Percentiles rank a stretch among this genome's conserved stretches.
Conservation (phyloP, 2,888 invertebrate genomes). For the Octonoba sinensis region DNA sequence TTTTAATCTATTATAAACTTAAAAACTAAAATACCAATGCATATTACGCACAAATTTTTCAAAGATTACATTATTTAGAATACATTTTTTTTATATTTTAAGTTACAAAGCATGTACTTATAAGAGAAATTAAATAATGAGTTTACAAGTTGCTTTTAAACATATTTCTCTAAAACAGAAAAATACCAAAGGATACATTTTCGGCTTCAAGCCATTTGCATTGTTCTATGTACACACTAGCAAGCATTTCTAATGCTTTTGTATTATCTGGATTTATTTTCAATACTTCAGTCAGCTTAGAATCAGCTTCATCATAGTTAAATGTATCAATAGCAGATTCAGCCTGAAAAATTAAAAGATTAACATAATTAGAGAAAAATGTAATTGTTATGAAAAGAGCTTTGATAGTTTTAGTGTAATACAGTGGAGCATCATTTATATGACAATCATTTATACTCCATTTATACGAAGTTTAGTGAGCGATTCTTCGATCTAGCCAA, state of each 20-base stretch:
- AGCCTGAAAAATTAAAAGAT: constrained; percentile 68
- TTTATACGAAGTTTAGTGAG: no score
- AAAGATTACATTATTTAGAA: constrained; percentile 2
- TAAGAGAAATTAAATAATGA: not conserved
- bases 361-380: not conserved
- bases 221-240: constrained; percentile 71
- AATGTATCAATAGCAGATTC: constrained; percentile 71
- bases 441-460: no score
- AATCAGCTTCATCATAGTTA: constrained; percentile 72
- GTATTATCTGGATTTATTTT: constrained; percentile 71
- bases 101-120: not conserved
- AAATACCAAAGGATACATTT: constrained; percentile 68
- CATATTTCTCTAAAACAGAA: not conserved
- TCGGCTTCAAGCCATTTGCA: constrained; percentile 71
- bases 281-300: constrained; percentile 71
- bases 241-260: constrained; percentile 71
- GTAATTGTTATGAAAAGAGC: no score
- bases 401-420: no score
- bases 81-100: not conserved
- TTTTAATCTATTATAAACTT: not conserved
- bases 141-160: not conserved
- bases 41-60: not conserved
- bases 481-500: no score
- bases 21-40: not conserved
- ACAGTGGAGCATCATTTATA: no score